Base-by-base conservation (phyloP, 2,888 invertebrate genomes). In the Apotomis betuletana region DNA sequence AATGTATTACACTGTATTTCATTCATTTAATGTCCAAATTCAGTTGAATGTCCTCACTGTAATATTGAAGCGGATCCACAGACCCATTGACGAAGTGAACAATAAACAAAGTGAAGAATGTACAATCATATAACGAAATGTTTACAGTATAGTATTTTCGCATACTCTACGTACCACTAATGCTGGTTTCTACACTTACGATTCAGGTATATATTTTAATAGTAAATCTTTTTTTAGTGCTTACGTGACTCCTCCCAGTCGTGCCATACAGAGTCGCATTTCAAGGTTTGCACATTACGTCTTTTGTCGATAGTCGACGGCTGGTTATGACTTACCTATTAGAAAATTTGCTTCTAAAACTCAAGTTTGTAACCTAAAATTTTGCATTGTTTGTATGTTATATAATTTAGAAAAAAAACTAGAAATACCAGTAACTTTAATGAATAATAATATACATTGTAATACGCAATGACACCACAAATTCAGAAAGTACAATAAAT, bases 171-270 rank as follows among this genome's bases (percentile, higher is more conserved):
- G 41, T 4, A 41, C 41, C 41, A 5, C 41, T 5, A 0, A 41
- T 41, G 0, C 41, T 41, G 41, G 41, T 41, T 0, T 41, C 41
- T 41, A 41, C 41, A 27, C 2, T 27, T 3, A 41, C 41, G 4
- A 5, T 6, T 41, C 6, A 6, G 5, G 41, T 41, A 6, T 41
- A 6, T 41, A 41, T 41, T 5, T 41, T 6, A 6, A 4, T 59
- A 13, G n/a, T 49, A 8, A 36, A 4, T 62, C n/a, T 0, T 75
- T 74, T 67, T 75, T 73, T 76, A 58, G 67, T 77, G 84, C 78
- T 83, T 89, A 89, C 88, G 90, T 90, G 89, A 89, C 85, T 82
- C 12, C 59, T 68, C 74, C 80, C 86, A 86, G 78, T 83, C 79
- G 79, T 79, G 77, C 77, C 79, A 78, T 79, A 77, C 77, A 70